Percentiles rank a stretch among this genome's conserved stretches.
Evolutionary conservation across 2,113 vertebrate genomes (phyloP).

Genomic region (Poeciliopsis occidentalis): DNA sequence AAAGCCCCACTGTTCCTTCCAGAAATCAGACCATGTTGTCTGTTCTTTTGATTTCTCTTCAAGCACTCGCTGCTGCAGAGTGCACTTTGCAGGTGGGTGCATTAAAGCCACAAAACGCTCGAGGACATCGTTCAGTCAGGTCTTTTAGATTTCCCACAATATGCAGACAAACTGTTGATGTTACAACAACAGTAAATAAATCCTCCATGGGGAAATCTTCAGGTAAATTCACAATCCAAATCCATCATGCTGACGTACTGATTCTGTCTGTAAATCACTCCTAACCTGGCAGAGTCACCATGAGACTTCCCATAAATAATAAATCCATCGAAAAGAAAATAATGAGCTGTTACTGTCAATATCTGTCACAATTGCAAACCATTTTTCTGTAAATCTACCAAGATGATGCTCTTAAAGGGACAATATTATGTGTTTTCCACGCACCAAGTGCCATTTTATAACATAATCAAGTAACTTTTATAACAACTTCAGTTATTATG

Average conservation of each 20-base stretch:
- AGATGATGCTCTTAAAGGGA: neutral
- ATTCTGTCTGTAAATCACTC: neutral
- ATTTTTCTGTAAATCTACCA: conserved; percentile 4
- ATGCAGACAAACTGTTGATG: conserved; percentile 16
- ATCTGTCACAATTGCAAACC: neutral
- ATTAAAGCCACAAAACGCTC: conserved; percentile 31
- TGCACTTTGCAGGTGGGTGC: conserved; percentile 14
- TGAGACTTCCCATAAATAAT: neutral
- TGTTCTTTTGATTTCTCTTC: neutral
- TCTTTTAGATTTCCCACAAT: conserved; percentile 12
- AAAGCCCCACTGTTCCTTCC: neutral
- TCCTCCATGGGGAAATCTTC: neutral
- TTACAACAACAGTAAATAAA: conserved; percentile 23
- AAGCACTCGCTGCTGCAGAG: conserved; percentile 2
- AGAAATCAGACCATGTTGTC: neutral
- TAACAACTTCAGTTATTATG: no score
- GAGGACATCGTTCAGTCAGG: conserved; percentile 25
- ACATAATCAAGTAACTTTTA: no score
- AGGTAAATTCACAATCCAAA: conserved; percentile 25
- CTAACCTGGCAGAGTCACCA: neutral
- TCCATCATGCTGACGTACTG: neutral
- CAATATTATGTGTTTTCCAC: no score
- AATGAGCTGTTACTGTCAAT: neutral
- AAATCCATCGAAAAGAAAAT: neutral
- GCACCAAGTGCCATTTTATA: no score